Conservation (phyloP, 2,888 invertebrate species). For the Himalopsyche anomala region DNA sequence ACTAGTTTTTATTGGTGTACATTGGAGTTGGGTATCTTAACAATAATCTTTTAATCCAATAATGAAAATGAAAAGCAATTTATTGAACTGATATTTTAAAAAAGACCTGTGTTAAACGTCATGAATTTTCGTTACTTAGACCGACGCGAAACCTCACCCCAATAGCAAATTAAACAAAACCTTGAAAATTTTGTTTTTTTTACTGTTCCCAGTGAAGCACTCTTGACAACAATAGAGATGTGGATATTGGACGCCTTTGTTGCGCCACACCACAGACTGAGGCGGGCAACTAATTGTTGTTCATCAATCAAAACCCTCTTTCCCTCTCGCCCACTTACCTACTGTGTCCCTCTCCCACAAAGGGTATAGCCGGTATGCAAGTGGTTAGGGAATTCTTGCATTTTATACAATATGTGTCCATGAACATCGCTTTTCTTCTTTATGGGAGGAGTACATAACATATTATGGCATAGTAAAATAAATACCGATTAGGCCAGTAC, state of each 20-base stretch:
- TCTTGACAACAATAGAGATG: constrained; percentile 39
- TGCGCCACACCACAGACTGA: constrained; percentile 17
- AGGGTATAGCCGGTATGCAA: constrained; percentile 31
- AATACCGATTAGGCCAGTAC: too few species aligned
- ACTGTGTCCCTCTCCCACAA: constrained; percentile 28
- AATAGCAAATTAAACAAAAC: constrained; percentile 24
- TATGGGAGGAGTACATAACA: background rate
- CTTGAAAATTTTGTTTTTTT: constrained; percentile 5
- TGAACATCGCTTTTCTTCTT: constrained; percentile 4
- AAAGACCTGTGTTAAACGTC: too few species aligned
- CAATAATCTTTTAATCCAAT: too few species aligned
- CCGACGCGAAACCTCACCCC: background rate
- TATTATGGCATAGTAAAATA: background rate
- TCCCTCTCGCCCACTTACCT: constrained; percentile 37
- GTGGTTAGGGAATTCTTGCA: constrained; percentile 40
- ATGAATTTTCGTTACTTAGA: background rate
- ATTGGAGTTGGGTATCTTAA: too few species aligned
- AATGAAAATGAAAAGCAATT: too few species aligned
- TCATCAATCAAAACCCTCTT: constrained; percentile 56
- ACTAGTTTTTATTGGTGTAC: too few species aligned
- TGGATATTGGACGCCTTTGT: constrained; percentile 45
- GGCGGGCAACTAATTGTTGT: constrained; percentile 54
- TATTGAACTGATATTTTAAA: too few species aligned
- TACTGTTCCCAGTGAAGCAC: constrained; percentile 18
- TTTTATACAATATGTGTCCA: constrained; percentile 32